Base-by-base conservation (phyloP, 1,140 invertebrate genomes). In the Helicoverpa armigera region DNA sequence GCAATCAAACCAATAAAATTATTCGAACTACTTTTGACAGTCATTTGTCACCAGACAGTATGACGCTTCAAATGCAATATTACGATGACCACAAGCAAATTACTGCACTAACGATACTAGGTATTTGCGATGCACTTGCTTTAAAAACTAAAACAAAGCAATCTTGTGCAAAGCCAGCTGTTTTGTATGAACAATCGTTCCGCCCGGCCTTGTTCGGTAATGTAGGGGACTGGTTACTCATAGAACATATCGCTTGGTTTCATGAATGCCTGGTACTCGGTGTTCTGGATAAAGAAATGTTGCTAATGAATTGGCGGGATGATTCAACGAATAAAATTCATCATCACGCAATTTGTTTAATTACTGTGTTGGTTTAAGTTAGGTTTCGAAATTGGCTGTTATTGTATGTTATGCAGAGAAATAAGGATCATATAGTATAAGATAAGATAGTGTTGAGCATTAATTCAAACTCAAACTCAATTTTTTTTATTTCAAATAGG, bases 281-380 rank as follows among this genome's bases (percentile, higher is more conserved):
- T 65, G 43, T 67, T 67, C 63, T 43, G 16, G 9, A 10, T 67
- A 67, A 50, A 48, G 63, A 67, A 67, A 67, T 65, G 35, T 35
- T 35, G 35, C 3, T 35, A 35, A 35, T 67, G 54, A n/a, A 65
- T 65, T 65, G 31, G 14, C 48, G 43, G 0, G 63, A 23, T 67
- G 43, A 67, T 50, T 48, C 31, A 65, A 11, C 3, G 16, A 18
- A 18, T 48, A 23, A n/a, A 2, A 23, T 23, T 23, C 23, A 23
- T 23, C 23, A 23, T 23, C 23, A 23, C 23, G 23, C 1, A 23
- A 23, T 23, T 23, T 23, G 23, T 23, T 23, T 23, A 1, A 23
- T 23, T 23, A 23, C 23, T 23, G 0, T 23, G 23, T 23, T 23
- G 1, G 23, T 23, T 23, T 23, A 23, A 23, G 23, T 23, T 23